These are phyloP conservation scores for Gallinago media DNA, from an alignment of 2,113 vertebrate genomes.

Conservation along the genomic window DNA sequence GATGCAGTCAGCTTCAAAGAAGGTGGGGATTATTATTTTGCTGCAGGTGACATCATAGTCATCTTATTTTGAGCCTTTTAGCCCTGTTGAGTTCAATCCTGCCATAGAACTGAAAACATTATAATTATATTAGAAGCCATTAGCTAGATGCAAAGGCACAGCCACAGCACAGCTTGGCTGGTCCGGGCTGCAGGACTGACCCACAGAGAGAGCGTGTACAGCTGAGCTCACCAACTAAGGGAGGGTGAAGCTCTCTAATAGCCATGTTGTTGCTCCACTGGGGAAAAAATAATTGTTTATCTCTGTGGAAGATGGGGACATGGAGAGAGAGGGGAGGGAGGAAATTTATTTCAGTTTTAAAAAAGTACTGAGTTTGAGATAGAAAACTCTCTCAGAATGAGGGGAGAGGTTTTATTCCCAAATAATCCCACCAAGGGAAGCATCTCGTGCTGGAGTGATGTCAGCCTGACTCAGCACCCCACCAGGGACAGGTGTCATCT, in stretches of 20 bases:
- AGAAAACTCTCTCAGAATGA: background rate
- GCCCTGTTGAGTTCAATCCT: background rate
- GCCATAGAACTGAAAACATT: background rate
- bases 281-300: background rate
- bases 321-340: background rate
- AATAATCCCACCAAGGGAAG: background rate
- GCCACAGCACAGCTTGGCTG: background rate
- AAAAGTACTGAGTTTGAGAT: background rate
- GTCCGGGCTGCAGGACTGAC: background rate
- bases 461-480: background rate
- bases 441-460: accelerated
- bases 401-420: background rate
- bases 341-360: background rate
- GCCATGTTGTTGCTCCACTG: background rate
- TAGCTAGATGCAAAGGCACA: background rate
- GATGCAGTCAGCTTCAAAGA: background rate
- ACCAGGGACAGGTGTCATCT: accelerated
- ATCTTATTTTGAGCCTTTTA: conserved; percentile 4
- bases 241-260: background rate
- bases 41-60: background rate
- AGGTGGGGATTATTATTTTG: conserved; percentile 4
- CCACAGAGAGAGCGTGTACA: background rate
- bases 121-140: background rate
- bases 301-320: background rate
- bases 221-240: background rate